Evolutionary conservation across 2,113 vertebrate species (phyloP), one percentile per base, ranked within the genome.

Genomic region (Elgaria multicarinata): DNA sequence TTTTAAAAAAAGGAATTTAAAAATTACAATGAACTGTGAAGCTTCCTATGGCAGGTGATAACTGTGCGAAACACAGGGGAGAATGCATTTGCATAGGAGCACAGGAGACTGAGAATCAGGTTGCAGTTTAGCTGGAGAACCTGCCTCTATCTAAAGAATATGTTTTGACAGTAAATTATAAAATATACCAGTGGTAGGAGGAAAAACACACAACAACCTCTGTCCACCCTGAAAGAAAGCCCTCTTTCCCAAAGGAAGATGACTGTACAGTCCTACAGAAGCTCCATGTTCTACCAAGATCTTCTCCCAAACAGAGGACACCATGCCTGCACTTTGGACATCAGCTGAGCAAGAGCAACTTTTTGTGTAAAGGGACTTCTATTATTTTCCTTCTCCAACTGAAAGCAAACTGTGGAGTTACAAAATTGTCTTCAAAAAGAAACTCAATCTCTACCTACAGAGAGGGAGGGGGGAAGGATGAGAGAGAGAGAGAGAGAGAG

Each of bases 21-120:
- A 36, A 71, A 83, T 92, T 69, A 79, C 24, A 92, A 91, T 90
- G 0, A 92, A 95, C 91, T 94, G 93, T 93, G 95, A 95, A 96
- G 91, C 84, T 50, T 90, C 85, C 2, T 28, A 0, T 81, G 71
- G 55, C 66, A n/a, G 0, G 20, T 24, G 69, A 39, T 82, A 50
- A 53, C 62, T 83, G 33, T 0, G 18, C 84, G 10, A 62, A 90
- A 67, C 55, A 36, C 9, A 24, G n/a, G 14, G 78, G 86, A 67
- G 0, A 6, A 89, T 67, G 88, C 64, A 4, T 5, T 64, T 20
- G 0, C 0, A 36, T 0, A 2, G 0, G 0, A 92, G 58, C 77
- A 2, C 0, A 0, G 81, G 87, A 90, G 20, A 74, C 16, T 0
- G 1, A 88, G 0, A 0, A 4, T n/a, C 0, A 0, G 89, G 91